Conservation (phyloP, 2,888 invertebrate species). For the Cheilosia variabilis region DNA sequence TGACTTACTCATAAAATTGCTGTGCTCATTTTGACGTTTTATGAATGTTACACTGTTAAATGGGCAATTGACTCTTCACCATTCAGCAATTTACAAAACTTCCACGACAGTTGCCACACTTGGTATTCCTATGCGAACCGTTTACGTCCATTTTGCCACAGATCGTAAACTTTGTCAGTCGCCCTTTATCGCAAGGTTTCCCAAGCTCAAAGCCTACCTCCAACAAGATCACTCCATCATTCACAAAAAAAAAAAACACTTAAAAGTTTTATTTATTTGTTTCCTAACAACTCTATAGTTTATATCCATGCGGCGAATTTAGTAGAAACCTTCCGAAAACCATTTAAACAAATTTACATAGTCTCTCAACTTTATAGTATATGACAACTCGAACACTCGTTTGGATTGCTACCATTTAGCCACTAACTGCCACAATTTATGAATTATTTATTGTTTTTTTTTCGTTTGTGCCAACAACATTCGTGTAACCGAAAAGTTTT, state of each 20-base stretch:
- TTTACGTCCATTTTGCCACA: slow-evolving; percentile 16
- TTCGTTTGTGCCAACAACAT: slow-evolving; percentile 32
- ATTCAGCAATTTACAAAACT: too few relatives aligned
- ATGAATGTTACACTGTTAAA: too few relatives aligned
- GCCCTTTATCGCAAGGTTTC: neutral
- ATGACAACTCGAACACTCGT: slow-evolving; percentile 21
- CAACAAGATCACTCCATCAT: slow-evolving; percentile 24
- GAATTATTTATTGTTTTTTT: slow-evolving; percentile 50
- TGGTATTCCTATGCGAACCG: neutral
- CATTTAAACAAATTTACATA: slow-evolving; percentile 33
- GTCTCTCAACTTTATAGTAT: neutral
- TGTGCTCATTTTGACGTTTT: too few relatives aligned
- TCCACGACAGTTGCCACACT: too few relatives aligned
- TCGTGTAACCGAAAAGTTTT: slow-evolving; percentile 22
- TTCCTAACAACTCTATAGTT: slow-evolving; percentile 16
- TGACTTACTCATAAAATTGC: too few relatives aligned
- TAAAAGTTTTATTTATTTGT: slow-evolving; percentile 30
- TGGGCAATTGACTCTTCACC: too few relatives aligned
- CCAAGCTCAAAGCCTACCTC: neutral
- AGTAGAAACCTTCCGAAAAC: neutral
- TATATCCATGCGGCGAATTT: neutral
- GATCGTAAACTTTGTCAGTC: slow-evolving; percentile 31
- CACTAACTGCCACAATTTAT: slow-evolving; percentile 49
- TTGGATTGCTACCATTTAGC: slow-evolving; percentile 52
- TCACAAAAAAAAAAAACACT: neutral